Evolutionary conservation across 2,888 invertebrate genomes (phyloP).

Genomic region (Phengaris alcon): DNA sequence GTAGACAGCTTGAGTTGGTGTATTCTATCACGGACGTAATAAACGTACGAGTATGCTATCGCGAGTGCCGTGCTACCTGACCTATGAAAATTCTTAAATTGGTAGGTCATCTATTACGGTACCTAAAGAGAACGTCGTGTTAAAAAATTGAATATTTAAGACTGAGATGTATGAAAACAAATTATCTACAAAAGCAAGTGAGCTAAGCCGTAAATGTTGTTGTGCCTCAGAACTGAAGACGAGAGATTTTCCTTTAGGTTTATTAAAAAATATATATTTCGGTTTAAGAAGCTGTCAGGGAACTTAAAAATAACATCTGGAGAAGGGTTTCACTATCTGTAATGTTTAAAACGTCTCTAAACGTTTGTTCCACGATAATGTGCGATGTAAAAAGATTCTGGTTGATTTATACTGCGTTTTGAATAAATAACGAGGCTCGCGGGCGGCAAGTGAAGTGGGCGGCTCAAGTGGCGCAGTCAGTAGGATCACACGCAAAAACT

Average conservation of each 20-base stretch:
- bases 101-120: too few relatives aligned
- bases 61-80: too few relatives aligned
- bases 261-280: neutral
- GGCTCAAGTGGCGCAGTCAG: neutral
- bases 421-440: neutral
- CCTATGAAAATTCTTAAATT: too few relatives aligned
- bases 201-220: too few relatives aligned
- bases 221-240: neutral
- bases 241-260: neutral
- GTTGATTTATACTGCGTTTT: slow-evolving; percentile 17
- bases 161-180: too few relatives aligned
- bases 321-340: neutral
- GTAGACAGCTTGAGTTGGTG: too few relatives aligned
- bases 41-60: too few relatives aligned
- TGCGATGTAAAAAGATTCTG: slow-evolving; percentile 1
- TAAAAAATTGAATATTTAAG: too few relatives aligned
- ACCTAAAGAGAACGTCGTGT: too few relatives aligned
- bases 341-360: neutral
- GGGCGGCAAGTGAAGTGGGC: neutral
- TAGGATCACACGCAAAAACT: neutral
- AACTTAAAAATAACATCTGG: neutral
- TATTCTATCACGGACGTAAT: too few relatives aligned
- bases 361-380: slow-evolving; percentile 2
- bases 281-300: neutral
- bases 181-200: too few relatives aligned